Base-by-base conservation (phyloP, 2,888 invertebrate genomes). In the Cryptocephalus moraei region DNA sequence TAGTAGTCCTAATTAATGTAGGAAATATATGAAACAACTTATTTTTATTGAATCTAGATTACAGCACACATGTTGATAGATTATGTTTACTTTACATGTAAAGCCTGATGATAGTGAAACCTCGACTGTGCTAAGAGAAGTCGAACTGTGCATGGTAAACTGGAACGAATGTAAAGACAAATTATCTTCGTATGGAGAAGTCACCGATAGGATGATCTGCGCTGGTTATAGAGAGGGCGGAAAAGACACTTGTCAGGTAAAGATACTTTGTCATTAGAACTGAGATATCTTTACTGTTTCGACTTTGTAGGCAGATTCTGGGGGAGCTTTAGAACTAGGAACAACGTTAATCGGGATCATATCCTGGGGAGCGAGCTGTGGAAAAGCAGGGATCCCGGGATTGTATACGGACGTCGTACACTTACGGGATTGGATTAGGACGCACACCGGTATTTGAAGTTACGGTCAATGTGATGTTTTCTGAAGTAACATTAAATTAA, bases 251-350 rank as follows among this genome's bases (percentile, higher is more conserved):
- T 62, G 61, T 46, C 55, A 57, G 52, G 59, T 59, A 53, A 47
- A n/a, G n/a, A n/a, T 41, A 41, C 10, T 41, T 41, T 31, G 32
- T 11, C 39, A 39, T 9, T 39, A 22, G 9, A 36, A 9, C 43
- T 36, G 32, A 43, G n/a, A n/a, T 22, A 22, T 22, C 2, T 22
- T 22, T 22, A 22, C 22, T 41, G 34, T 33, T 45, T 45, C 31
- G 39, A 43, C 34, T 49, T 46, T 46, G 33, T 75, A 77, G 59
- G 40, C 44, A 10, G 57, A 55, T 40, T 57, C 55, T 9, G 56
- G 56, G 32, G 56, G 56, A 31, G 48, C 56, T 33, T 45, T 57
- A 22, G 54, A 50, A 33, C 46, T 50, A 33, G 47, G 51, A 22
- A 46, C 43, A 8, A 41, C 43, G 43, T 38, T 51, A 46, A 47